Conservation (phyloP, 2,113 vertebrate genomes). For the Sinocyclocheilus grahami region DNA sequence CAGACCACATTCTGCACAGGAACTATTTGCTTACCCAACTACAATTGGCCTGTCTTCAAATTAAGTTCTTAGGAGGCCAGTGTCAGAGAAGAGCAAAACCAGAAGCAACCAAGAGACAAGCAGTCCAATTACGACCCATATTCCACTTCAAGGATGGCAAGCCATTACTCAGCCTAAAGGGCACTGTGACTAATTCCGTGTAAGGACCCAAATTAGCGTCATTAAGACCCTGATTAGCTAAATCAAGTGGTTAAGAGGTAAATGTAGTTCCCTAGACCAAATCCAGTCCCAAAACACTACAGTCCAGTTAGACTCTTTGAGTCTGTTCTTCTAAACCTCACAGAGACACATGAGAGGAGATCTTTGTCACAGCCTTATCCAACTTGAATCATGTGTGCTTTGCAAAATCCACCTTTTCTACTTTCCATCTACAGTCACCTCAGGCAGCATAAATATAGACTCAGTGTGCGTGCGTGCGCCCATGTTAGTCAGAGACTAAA, state of each 20-base stretch:
- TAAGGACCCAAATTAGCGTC: conserved; percentile 51
- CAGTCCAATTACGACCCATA: conserved; percentile 22
- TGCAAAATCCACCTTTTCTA: conserved; percentile 67
- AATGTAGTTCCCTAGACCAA: conserved; percentile 28
- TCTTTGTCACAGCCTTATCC: conserved; percentile 67
- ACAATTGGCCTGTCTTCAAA: conserved; percentile 14
- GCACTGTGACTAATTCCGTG: conserved; percentile 50
- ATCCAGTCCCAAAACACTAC: conserved; percentile 9
- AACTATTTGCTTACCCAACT: conserved; percentile 23
- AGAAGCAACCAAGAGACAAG: conserved; percentile 22
- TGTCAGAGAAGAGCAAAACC: conserved; percentile 24
- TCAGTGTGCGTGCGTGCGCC: conserved; percentile 24
- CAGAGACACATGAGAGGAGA: conserved; percentile 68
- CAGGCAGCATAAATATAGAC: conserved; percentile 60
- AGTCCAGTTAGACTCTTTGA: conserved; percentile 59
- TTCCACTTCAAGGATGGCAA: conserved; percentile 42
- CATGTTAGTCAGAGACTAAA: conserved; percentile 55
- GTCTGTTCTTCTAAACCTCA: conserved; percentile 58
- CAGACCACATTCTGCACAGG: conserved; percentile 26
- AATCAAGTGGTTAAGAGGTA: conserved; percentile 54
- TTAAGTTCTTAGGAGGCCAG: conserved; percentile 14
- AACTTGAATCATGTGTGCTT: conserved; percentile 67
- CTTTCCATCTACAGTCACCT: conserved; percentile 67
- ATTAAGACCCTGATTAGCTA: conserved; percentile 48
- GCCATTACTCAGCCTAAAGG: conserved; percentile 32